phyloP scores from a whole-genome alignment of 1,140 invertebrate genomes.

The Whitmania pigra region DNA sequence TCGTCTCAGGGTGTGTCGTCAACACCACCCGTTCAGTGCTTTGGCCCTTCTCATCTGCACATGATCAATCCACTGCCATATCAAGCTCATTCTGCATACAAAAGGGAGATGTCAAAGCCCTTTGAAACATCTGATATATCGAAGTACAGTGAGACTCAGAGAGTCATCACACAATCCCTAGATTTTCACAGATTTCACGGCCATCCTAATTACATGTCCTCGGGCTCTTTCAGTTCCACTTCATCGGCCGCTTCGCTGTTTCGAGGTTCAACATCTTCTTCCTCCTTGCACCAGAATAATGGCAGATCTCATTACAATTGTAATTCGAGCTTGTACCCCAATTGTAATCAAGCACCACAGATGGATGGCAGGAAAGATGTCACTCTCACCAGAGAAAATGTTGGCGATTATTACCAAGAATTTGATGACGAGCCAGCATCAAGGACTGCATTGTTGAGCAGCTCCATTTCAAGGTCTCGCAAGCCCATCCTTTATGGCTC shows the following conservation, averaged over 20 bases:
- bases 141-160: not conserved
- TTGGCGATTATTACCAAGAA: not conserved
- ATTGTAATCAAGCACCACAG: not conserved
- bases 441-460: not conserved
- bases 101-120: not conserved
- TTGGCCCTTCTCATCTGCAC: not conserved
- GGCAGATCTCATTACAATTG: not conserved
- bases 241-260: not conserved
- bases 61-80: not conserved
- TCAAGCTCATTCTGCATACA: no score
- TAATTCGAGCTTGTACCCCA: not conserved
- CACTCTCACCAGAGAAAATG: slow-evolving; percentile 11
- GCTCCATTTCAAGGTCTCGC: no score
- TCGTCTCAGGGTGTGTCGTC: not conserved
- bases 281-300: not conserved
- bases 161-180: not conserved
- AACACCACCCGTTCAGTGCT: not conserved
- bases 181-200: not conserved
- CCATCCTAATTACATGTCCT: not conserved
- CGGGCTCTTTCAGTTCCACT: not conserved
- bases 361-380: slow-evolving; percentile 1
- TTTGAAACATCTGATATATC: not conserved
- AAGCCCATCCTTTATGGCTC: no score
- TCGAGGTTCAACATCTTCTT: not conserved
- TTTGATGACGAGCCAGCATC: not conserved